Base-by-base conservation (phyloP, 2,888 invertebrate species). In the Drosophila nigricruria region DNA sequence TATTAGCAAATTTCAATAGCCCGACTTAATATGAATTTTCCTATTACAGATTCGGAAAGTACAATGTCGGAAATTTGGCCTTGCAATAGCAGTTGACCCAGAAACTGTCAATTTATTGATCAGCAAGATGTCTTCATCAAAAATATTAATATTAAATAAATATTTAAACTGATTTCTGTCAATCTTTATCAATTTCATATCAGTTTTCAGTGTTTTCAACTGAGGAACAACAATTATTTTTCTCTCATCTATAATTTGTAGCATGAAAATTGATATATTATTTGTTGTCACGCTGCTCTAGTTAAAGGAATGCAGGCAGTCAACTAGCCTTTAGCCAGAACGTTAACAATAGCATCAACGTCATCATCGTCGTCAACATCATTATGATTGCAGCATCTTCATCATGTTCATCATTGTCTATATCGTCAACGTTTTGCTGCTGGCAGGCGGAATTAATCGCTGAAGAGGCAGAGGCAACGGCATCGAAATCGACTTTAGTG, bases 371-470 rank as follows among this genome's bases (percentile, higher is more conserved):
- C 32, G 30, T 30, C 61, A 57, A 61, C 59, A 53, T 61, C 56
- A 58, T 42, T 53, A 36, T 27, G n/a, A n/a, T 23, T 45, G 20
- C 27, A 36, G 32, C 34, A 36, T 34, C 10, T 52, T 52, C 43
- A 59, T 53, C 40, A 34, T 58, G 36, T 27, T 43, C 30, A 36
- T 54, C 23, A 52, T 57, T 47, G 23, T 70, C 47, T 47, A 47
- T 27, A 47, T 27, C 47, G 45, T 43, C 42, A 60, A 59, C 66
- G 60, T 54, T 60, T 66, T 38, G 36, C 69, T 64, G 63, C 66
- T 62, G 63, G 60, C 66, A 71, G 64, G 64, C 81, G 60, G 66
- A 75, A 79, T 81, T 77, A 77, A 81, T 81, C 77, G 67, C 52
- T 50, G 62, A 47, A 32, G 54, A 50, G 73, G 64, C 70, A 74